Evolutionary conservation across 2,888 invertebrate genomes (phyloP).

Genomic region (Acanthosepion pharaonis): DNA sequence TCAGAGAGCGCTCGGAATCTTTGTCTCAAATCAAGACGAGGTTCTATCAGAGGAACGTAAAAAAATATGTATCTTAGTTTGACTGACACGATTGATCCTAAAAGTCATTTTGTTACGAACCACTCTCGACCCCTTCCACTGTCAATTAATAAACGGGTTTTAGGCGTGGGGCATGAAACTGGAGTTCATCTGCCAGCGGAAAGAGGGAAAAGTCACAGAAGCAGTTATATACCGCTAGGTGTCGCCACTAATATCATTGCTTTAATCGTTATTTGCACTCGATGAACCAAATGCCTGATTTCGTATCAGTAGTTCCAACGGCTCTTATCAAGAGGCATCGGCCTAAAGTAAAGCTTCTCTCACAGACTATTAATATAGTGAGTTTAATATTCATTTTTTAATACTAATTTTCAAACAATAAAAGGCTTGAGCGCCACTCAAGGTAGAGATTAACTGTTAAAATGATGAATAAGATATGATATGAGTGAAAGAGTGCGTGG

Average conservation of each 20-base stretch:
- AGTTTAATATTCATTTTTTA: too few relatives aligned
- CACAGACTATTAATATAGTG: too few relatives aligned
- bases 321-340: not conserved
- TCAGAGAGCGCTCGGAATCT: not conserved
- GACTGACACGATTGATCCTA: not conserved
- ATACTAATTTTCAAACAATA: too few relatives aligned
- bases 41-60: not conserved
- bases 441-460: too few relatives aligned
- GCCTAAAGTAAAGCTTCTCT: too few relatives aligned
- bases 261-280: not conserved
- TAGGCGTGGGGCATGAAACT: not conserved
- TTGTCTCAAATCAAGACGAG: not conserved
- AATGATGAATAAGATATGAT: too few relatives aligned
- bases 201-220: not conserved
- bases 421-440: too few relatives aligned
- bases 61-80: not conserved
- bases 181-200: not conserved
- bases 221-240: not conserved
- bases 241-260: not conserved
- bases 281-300: not conserved
- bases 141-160: constrained; percentile 14
- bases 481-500: too few relatives aligned
- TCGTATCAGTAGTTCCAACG: not conserved
- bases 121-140: not conserved
- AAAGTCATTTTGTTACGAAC: too few relatives aligned